Conservation (phyloP, 2,113 vertebrate genomes). For the Typhlomys cinereus region DNA sequence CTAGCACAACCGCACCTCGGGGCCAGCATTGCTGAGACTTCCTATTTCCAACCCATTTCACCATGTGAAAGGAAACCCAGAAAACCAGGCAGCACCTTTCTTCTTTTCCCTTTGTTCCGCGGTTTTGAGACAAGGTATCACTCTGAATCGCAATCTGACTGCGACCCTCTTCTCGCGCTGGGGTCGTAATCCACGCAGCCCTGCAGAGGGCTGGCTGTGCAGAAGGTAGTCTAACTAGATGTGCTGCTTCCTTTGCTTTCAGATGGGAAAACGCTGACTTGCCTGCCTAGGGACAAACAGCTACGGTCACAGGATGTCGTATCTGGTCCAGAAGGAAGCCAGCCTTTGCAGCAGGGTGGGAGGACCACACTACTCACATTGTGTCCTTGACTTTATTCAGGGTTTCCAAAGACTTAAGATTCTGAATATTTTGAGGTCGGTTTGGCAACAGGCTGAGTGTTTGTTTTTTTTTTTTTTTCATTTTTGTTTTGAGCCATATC, state of each 20-base stretch:
- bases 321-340: slow-evolving; percentile 55
- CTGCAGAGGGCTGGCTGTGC: too few relatives aligned
- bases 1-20: neutral
- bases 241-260: neutral
- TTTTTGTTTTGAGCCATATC: slow-evolving; percentile 14
- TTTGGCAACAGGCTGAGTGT: slow-evolving; percentile 37
- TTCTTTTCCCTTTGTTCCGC: neutral
- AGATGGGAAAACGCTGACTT: neutral
- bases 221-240: too few relatives aligned
- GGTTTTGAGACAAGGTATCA: neutral
- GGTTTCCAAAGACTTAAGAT: neutral
- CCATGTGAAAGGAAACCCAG: neutral
- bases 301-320: neutral
- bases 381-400: slow-evolving; percentile 24
- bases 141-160: neutral
- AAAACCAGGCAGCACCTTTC: neutral
- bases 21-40: neutral
- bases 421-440: neutral
- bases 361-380: neutral
- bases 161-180: neutral
- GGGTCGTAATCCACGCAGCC: too few relatives aligned
- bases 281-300: neutral
- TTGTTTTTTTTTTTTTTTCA: too few relatives aligned
- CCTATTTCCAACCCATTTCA: neutral
- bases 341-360: neutral